phyloP scores from a whole-genome alignment of 2,113 vertebrate species.

The Rhegmatorhina hoffmannsi region DNA sequence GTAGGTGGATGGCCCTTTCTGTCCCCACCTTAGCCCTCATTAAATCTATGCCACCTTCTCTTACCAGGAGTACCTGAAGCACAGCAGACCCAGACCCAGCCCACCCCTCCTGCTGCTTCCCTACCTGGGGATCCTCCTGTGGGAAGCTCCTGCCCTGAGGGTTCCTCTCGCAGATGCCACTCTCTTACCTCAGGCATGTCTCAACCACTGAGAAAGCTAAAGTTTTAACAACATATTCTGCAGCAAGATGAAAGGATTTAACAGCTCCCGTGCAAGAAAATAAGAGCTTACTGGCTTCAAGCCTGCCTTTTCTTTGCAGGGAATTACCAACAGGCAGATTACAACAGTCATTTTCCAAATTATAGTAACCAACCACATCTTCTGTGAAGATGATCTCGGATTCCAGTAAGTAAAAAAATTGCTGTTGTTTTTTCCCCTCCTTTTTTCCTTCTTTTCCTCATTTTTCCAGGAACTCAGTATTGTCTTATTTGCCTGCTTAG shows the following conservation, averaged over 20 bases:
- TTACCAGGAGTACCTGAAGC: background rate
- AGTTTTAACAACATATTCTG: background rate
- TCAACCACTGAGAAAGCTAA: background rate
- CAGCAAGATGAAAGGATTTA: background rate
- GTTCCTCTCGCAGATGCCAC: background rate
- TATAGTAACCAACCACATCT: background rate
- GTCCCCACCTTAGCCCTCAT: background rate
- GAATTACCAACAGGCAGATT: background rate
- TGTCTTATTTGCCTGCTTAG: background rate
- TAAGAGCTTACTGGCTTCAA: background rate
- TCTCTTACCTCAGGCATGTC: background rate
- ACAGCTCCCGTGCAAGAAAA: background rate
- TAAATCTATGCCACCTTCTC: background rate
- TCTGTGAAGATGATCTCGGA: background rate
- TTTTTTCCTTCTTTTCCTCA: background rate
- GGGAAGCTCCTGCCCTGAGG: background rate
- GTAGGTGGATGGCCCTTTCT: background rate
- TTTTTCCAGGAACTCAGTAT: conserved; percentile 4
- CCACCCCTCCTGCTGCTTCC: background rate
- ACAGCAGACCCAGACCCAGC: background rate
- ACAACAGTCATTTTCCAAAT: background rate
- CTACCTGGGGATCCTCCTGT: background rate
- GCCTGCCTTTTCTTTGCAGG: background rate
- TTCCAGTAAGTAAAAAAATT: conserved; percentile 20
- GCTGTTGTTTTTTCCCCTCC: background rate